phyloP scores from a whole-genome alignment of 2,888 invertebrate genomes.

The Pachydiplax longipennis region DNA sequence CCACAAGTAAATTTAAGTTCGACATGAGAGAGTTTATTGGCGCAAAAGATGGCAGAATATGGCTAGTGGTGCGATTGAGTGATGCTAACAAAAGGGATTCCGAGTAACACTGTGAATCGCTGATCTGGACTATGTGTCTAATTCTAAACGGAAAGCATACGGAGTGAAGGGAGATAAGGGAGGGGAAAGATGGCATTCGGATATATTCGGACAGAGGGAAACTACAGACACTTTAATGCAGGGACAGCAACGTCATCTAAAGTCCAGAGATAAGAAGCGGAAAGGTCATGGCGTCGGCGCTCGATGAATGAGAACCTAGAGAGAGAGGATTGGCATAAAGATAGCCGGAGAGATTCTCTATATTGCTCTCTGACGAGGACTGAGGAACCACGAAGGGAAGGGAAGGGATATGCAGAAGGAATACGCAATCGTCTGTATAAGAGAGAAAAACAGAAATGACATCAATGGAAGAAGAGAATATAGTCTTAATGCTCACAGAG shows the following conservation, averaged over 20 bases:
- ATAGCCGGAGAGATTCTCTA: neutral
- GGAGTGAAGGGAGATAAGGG: neutral
- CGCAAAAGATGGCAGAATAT: too few species aligned
- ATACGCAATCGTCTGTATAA: too few species aligned
- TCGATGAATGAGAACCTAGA: neutral
- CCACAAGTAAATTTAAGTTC: too few species aligned
- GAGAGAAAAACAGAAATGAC: neutral
- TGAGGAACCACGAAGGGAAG: too few species aligned
- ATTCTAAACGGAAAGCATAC: neutral
- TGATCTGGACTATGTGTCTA: too few species aligned
- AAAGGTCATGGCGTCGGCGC: neutral
- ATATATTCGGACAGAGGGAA: neutral
- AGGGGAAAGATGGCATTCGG: neutral
- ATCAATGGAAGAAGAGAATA: neutral
- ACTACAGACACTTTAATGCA: neutral
- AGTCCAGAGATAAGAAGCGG: neutral
- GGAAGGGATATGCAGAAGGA: too few species aligned
- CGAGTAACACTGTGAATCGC: too few species aligned
- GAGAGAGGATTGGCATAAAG: neutral
- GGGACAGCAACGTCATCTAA: neutral
- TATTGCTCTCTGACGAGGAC: neutral
- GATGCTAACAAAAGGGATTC: too few species aligned
- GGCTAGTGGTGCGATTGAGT: too few species aligned
- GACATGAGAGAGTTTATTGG: too few species aligned
- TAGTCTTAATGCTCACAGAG: too few species aligned